A percentile compares a stretch with the other conserved stretches of the same genome.
Evolutionary conservation across 2,888 invertebrate genomes (phyloP).

Genomic region (Megaustenia siamemsis): DNA sequence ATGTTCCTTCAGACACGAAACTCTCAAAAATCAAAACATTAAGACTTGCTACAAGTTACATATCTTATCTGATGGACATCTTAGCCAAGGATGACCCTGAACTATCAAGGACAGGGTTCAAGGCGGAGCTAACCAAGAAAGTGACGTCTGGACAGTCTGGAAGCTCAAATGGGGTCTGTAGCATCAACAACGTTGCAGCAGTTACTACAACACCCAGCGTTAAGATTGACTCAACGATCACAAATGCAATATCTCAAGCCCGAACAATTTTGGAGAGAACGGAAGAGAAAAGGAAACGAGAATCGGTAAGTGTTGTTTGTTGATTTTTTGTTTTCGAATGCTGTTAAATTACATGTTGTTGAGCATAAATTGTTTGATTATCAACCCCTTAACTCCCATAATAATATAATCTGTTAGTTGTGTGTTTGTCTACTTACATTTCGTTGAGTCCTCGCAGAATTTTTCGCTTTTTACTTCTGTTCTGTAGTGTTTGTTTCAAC

Average conservation of each 20-base stretch:
- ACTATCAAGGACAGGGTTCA: conserved; percentile 85
- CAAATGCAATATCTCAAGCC: conserved; percentile 17
- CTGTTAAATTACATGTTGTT: no score
- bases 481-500: no score
- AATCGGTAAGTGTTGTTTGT: conserved; percentile 59
- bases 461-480: no score
- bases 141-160: background rate
- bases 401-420: no score
- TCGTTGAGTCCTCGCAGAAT: no score
- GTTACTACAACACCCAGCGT: background rate
- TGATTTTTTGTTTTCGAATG: no score
- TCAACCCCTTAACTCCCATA: no score
- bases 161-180: background rate
- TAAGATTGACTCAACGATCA: conserved; percentile 38
- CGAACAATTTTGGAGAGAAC: conserved; percentile 37
- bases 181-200: background rate
- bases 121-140: conserved; percentile 87
- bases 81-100: conserved; percentile 90
- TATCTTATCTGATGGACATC: conserved; percentile 92
- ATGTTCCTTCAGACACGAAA: conserved; percentile 97
- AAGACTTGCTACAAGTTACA: conserved; percentile 87
- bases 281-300: conserved; percentile 55
- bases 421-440: no score
- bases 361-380: no score
- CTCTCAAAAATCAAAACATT: conserved; percentile 96